Conservation (phyloP, 92 coral and sea anemone species). For the Zoanthus solanderi region DNA sequence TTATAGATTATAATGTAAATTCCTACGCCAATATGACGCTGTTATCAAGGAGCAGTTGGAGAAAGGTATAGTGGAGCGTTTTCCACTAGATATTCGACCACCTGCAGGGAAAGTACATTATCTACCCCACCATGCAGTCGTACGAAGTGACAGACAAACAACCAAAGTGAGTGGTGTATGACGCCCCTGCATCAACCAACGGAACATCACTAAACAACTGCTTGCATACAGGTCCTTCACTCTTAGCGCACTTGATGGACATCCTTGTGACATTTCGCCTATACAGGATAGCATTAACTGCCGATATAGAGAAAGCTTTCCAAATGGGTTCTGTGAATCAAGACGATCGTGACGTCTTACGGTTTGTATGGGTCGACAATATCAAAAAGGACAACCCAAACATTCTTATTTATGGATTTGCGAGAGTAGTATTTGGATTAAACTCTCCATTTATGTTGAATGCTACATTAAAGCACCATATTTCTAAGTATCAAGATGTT, state of each 20-base stretch:
- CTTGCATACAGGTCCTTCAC: background rate
- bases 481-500: background rate
- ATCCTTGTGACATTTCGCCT: background rate
- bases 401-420: background rate
- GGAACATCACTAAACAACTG: constrained; percentile 1
- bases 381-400: background rate
- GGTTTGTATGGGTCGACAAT: constrained; percentile 41
- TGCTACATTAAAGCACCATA: constrained; percentile 38
- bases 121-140: constrained; percentile 21
- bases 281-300: background rate
- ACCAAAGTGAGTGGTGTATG: constrained; percentile 11
- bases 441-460: constrained; percentile 55
- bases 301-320: background rate
- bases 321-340: background rate
- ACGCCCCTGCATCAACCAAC: constrained; percentile 27
- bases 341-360: constrained; percentile 33
- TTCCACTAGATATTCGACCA: constrained; percentile 1
- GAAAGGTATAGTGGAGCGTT: background rate
- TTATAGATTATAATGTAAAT: background rate
- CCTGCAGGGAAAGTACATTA: constrained; percentile 9
- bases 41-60: constrained; percentile 29
- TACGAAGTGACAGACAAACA: constrained; percentile 7
- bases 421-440: constrained; percentile 40
- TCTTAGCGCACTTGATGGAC: background rate
- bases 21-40: background rate